Evolutionary conservation across 2,888 invertebrate species (phyloP), one percentile per base, ranked within the genome.

Genomic region (Pammene aurita): DNA sequence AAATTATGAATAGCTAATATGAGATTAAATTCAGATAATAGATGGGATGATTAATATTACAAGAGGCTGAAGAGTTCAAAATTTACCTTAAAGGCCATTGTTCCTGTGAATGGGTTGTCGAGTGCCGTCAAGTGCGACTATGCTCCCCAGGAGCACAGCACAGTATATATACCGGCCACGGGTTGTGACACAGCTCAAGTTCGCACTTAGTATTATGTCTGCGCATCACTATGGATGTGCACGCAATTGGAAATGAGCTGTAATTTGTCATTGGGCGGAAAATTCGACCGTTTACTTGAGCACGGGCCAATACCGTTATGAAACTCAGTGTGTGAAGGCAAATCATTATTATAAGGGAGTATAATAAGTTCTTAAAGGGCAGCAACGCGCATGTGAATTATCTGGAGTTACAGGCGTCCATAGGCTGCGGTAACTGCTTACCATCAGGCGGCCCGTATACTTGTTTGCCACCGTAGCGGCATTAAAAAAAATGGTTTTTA

Each of bases 1-100:
- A n/a, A n/a, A n/a, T 26, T 26, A 2, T 26, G 26, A 26, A 2
- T 2, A 2, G 2, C 26, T 26, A 26, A 26, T 26, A 26, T 26
- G 26, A 26, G 1, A 26, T 26, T 26, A 26, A 26, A 26, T 26
- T 26, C 26, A 26, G 26, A 26, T n/a, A n/a, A n/a, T n/a, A n/a
- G n/a, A n/a, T n/a, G n/a, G n/a, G n/a, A n/a, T 26, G 26, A 26
- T 4, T 26, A 26, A 26, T 26, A 26, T 26, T 26, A 18, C 5
- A 41, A n/a, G 18, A 44, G 4, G 44, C 11, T 18, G 35, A n/a
- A 62, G 54, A 42, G 42, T 7, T 16, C 5, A 35, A 54, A 44
- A 38, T 71, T 83, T 92, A 92, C 92, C 92, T 91, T 90, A 83
- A 81, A 85, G 80, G 83, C 90, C 92, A 92, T 92, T 86, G 86